Conservation (phyloP, 2,888 invertebrate genomes). For the Xestoiulus laeticollis region DNA sequence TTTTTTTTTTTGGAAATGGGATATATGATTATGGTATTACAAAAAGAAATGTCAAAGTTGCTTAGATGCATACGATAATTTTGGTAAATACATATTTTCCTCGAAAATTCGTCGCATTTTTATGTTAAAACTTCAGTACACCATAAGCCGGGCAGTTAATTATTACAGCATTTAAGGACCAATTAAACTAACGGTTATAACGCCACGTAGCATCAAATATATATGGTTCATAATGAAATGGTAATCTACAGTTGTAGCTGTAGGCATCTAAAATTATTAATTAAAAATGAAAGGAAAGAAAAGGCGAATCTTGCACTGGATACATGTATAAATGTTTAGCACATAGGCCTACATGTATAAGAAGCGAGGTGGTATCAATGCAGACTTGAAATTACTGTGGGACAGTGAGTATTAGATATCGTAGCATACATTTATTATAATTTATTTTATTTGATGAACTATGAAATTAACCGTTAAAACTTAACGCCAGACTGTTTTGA, state of each 20-base stretch:
- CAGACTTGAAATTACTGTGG: not conserved
- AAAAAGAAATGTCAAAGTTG: not conserved
- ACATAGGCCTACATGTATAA: too few species aligned
- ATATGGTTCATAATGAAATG: not conserved
- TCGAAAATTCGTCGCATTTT: not conserved
- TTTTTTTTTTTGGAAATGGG: too few species aligned
- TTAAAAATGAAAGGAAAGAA: not conserved
- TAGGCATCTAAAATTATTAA: not conserved
- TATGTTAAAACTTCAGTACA: not conserved
- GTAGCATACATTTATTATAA: not conserved
- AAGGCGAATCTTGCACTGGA: not conserved
- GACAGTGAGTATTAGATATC: not conserved
- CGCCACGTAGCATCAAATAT: not conserved
- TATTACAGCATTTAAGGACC: not conserved
- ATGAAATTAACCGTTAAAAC: not conserved
- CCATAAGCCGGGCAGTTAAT: not conserved
- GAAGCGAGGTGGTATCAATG: too few species aligned
- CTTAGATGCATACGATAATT: not conserved
- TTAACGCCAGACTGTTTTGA: not conserved
- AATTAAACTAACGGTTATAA: not conserved
- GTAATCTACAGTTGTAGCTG: not conserved
- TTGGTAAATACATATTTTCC: not conserved
- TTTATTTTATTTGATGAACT: not conserved
- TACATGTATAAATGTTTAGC: too few species aligned
- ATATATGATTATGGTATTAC: too few species aligned